A percentile compares a stretch with the other conserved stretches of the same genome.
These are phyloP conservation scores for Polydrusus tereticollis DNA, from an alignment of 2,888 invertebrate genomes.

Conservation along the genomic window DNA sequence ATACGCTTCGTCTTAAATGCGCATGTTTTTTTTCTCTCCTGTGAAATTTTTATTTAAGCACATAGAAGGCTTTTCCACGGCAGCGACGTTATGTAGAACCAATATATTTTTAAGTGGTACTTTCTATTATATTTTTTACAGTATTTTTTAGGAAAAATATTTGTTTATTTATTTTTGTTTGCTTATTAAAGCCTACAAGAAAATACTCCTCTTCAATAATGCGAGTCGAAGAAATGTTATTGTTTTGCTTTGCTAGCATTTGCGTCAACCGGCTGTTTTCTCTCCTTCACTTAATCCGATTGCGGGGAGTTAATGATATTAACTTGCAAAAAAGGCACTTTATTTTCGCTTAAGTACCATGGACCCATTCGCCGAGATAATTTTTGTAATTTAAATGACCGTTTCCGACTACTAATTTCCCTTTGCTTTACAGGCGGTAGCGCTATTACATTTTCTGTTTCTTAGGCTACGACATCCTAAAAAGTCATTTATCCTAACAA, in stretches of 20 bases:
- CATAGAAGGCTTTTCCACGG: too few relatives aligned
- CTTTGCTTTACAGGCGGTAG: constrained; percentile 16
- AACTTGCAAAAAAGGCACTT: constrained; percentile 35
- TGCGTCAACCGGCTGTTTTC: neutral
- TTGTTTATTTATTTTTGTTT: too few relatives aligned
- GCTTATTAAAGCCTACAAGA: too few relatives aligned
- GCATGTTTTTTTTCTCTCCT: too few relatives aligned
- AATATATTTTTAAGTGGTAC: too few relatives aligned
- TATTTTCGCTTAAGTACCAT: constrained; percentile 34
- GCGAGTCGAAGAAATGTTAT: neutral
- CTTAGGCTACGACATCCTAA: constrained; percentile 10
- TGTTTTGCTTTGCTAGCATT: neutral
- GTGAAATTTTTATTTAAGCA: too few relatives aligned
- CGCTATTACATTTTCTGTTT: constrained; percentile 19
- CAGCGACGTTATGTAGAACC: too few relatives aligned
- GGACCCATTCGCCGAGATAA: constrained; percentile 19
- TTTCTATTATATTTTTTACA: too few relatives aligned
- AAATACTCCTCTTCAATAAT: neutral
- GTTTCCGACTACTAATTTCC: constrained; percentile 31
- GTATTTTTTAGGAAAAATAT: too few relatives aligned
- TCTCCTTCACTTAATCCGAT: constrained; percentile 32
- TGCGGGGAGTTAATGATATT: constrained; percentile 25
- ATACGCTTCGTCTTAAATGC: too few relatives aligned
- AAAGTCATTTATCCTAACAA: constrained; percentile 19
- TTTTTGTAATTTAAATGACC: constrained; percentile 36